Evolutionary conservation across 2,113 vertebrate genomes (phyloP).

Genomic region (Bostrychus sinensis): DNA sequence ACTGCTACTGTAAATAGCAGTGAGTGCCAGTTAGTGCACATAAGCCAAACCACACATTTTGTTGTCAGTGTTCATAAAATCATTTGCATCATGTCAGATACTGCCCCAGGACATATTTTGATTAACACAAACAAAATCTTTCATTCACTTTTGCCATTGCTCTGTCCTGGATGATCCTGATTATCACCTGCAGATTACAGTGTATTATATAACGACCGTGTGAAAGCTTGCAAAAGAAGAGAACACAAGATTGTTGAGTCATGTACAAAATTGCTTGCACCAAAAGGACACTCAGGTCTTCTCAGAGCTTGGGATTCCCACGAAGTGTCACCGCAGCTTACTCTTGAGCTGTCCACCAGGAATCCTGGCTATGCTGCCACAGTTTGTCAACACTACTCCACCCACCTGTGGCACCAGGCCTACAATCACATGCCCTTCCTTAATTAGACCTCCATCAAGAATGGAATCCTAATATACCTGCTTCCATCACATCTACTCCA

Average conservation of each 20-base stretch:
- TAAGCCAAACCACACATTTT: conserved; percentile 9
- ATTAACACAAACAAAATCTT: conserved; percentile 41
- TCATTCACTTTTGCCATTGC: conserved; percentile 36
- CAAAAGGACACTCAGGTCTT: background rate
- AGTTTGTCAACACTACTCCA: conserved; percentile 57
- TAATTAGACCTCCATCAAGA: conserved; percentile 72
- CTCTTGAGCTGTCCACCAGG: conserved; percentile 46
- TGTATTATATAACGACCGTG: conserved; percentile 1
- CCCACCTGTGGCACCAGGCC: conserved; percentile 63
- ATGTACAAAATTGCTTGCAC: background rate
- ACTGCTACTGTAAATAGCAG: background rate
- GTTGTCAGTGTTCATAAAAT: conserved; percentile 20
- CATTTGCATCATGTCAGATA: conserved; percentile 15
- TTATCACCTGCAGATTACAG: conserved; percentile 52
- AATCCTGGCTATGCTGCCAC: conserved; percentile 65
- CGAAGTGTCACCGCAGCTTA: conserved; percentile 31
- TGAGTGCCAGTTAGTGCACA: conserved; percentile 7
- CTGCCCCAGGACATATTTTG: conserved; percentile 18
- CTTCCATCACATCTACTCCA: conserved; percentile 61
- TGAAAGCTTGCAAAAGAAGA: background rate
- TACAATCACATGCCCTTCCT: conserved; percentile 52
- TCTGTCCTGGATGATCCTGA: conserved; percentile 50
- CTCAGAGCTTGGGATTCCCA: conserved; percentile 39
- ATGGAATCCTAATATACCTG: conserved; percentile 75
- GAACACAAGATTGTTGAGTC: background rate